phyloP scores from a whole-genome alignment of 2,797 vertebrate genomes.

The Microtus obscurus region DNA sequence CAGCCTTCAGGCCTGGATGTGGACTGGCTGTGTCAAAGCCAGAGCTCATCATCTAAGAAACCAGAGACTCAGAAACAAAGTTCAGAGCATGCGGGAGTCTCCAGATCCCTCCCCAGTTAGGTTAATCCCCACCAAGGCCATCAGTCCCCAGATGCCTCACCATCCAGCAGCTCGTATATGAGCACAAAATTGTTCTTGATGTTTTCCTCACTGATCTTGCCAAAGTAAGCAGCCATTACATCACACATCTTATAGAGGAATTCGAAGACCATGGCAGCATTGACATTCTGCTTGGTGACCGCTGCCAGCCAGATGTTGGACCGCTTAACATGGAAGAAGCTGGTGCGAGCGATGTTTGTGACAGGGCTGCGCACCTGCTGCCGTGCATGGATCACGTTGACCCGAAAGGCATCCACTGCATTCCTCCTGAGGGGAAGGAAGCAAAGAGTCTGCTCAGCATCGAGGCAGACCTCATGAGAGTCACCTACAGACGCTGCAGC shows the following conservation, averaged over 20 bases:
- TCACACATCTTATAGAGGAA: conserved; percentile 99
- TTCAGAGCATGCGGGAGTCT: background rate
- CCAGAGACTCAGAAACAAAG: conserved; percentile 6
- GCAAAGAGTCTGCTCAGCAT: conserved; percentile 23
- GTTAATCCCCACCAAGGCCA: background rate
- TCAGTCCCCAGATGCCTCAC: conserved; percentile 86
- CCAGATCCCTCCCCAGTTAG: background rate
- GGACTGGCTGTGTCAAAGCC: background rate
- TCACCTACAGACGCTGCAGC: conserved; percentile 28
- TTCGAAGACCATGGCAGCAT: conserved; percentile 99
- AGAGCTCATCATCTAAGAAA: conserved; percentile 1
- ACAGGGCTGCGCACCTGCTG: conserved; percentile 99
- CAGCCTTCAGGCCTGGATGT: background rate
- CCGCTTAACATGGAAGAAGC: conserved; percentile 99
- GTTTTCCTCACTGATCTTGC: conserved; percentile 99
- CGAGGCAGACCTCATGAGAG: background rate
- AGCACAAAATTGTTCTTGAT: conserved; percentile 99
- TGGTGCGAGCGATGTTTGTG: conserved; percentile 99
- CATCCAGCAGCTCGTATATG: conserved; percentile 98
- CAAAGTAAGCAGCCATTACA: conserved; percentile 99
- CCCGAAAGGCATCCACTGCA: conserved; percentile 98
- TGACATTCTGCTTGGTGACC: conserved; percentile 99
- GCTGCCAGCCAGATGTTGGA: conserved; percentile 99
- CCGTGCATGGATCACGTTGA: conserved; percentile 98
- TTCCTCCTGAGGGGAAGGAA: conserved; percentile 91